Evolutionary conservation across 2,113 vertebrate species (phyloP), one percentile per base, ranked within the genome.

Genomic region (Spermophilus dauricus): DNA sequence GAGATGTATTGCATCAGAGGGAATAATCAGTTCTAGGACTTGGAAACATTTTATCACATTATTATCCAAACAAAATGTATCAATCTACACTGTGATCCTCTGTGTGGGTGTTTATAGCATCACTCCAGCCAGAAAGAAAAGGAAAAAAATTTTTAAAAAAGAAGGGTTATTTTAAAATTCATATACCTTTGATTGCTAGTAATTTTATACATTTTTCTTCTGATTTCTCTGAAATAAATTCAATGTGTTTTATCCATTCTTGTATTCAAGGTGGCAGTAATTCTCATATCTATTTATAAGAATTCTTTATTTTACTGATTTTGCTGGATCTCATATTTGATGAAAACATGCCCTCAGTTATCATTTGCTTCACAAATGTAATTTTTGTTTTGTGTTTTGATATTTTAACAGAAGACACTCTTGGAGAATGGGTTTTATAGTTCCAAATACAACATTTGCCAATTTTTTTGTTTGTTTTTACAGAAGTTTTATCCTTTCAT

Each of bases 341-440:
- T 76, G 18, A 72, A 92, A 97, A 95, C 7, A 65, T 37, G 83
- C 45, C 48, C 37, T 89, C 30, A 39, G 10, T 86, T 67, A 90
- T 58, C 58, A 22, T 22, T 94, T 89, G n/a, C 42, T 86, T 95
- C 65, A 28, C 28, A 93, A 82, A 84, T 80, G 37, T 88, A 37
- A 28, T 48, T 86, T 95, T 73, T 86, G 14, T 70, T 63, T 86
- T 89, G 45, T 51, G 20, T 45, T 86, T 6, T 81, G 26, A 17
- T 88, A 37, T 67, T 93, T 75, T 87, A 56, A 91, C 65, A 51
- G 34, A 88, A 78, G 45, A 39, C 39, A 93, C 42, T 91, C 51
- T 37, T 51, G 56, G 28, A 95, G 51, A 42, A 17, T 53, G 56
- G 37, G 17, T 17, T 34, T 70, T 95, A 32, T 72, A 61, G n/a